Conservation (phyloP, 2,888 invertebrate genomes). For the Augiades crinisus region DNA sequence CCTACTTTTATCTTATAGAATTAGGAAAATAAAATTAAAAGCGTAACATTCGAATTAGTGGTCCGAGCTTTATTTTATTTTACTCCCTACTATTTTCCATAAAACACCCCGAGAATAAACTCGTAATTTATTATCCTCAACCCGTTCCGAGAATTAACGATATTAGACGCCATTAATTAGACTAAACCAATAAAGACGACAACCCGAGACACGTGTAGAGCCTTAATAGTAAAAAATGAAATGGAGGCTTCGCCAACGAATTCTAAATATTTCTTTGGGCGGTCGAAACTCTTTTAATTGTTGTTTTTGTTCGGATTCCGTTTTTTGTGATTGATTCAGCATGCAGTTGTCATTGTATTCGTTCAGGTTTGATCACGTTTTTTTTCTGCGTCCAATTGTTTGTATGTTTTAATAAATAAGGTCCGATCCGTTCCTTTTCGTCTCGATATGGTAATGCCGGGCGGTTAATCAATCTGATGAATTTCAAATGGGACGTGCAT, state of each 20-base stretch:
- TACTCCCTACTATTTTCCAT: no score
- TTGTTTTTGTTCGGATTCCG: constrained; percentile 79
- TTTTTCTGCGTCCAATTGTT: constrained; percentile 63
- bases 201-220: constrained; percentile 68
- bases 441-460: constrained; percentile 58
- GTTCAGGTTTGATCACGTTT: constrained; percentile 73
- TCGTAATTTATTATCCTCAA: constrained; percentile 59
- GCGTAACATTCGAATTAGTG: no score
- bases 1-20: no score
- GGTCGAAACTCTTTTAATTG: constrained; percentile 71
- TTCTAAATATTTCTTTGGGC: constrained; percentile 76
- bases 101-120: constrained; percentile 31
- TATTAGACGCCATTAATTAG: constrained; percentile 74
- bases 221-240: constrained; percentile 44
- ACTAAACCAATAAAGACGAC: constrained; percentile 78
- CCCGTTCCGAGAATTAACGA: constrained; percentile 60
- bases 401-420: constrained; percentile 73
- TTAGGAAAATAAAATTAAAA: no score
- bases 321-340: constrained; percentile 80
- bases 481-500: constrained; percentile 46
- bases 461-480: constrained; percentile 68
- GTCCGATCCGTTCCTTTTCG: constrained; percentile 48
- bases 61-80: no score
- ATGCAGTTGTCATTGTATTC: constrained; percentile 80
- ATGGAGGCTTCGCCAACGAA: constrained; percentile 49